Base-by-base conservation (phyloP, 2,797 vertebrate species). In the Intellagama lesueurii region DNA sequence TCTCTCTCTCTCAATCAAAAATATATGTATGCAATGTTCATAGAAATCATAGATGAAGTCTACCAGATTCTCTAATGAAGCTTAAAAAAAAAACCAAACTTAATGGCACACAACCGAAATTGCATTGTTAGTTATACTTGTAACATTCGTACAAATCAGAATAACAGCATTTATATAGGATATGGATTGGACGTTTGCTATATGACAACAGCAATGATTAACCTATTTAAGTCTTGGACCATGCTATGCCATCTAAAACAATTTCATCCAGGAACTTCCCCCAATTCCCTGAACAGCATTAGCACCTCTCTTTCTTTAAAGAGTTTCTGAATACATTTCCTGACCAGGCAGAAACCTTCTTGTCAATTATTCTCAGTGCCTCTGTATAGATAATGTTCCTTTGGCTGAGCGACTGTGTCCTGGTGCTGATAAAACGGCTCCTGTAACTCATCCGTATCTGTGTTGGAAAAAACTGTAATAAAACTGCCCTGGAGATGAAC, bases 311-410 rank as follows among this genome's bases (percentile, higher is more conserved):
- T 90, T 32, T 64, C 86, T 91, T 79, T 56, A 92, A 91, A 90
- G 35, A 88, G 19, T 81, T 87, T 91, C 89, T 60, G 93, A 94
- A 91, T 88, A 86, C 1, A 84, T 81, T 88, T 52, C 91, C 56
- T 76, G 72, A 89, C 90, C 2, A 92, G 77, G 40, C 4, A 91
- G 88, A 90, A 90, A 79, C n/a, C 88, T 86, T 90, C 1, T 81
- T 88, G 81, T 88, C 92, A 90, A 90, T 90, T 91, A 90, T 82
- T 81, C 64, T 81, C 32, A 32, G 3, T 66, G 40, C 83, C 92
- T 89, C 52, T 87, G 26, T 89, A 85, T 72, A 87, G 92, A 91
- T 90, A 94, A 85, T 0, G 0, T 49, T 89, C 30, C 73, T 88
- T 93, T 93, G 35, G 81, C 56, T 32, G 9, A 1, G 4, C 64